Conservation (phyloP, 2,113 vertebrate genomes). For the Alligator sinensis region DNA sequence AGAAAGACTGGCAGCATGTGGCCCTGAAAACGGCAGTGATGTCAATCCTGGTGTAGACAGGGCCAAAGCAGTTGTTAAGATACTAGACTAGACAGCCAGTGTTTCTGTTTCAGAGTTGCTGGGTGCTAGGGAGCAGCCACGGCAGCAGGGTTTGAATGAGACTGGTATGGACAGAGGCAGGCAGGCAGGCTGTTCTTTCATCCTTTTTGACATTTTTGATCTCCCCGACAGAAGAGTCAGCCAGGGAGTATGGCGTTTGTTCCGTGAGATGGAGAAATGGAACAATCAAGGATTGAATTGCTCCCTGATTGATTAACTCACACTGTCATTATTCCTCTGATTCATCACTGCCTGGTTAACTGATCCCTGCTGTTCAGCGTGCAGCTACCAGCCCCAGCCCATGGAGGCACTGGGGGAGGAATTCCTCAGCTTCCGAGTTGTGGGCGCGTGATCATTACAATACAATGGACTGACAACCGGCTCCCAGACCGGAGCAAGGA, state of each 20-base stretch:
- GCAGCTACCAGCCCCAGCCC: background rate
- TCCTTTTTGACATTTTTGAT: background rate
- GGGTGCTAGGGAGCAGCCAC: too few species aligned
- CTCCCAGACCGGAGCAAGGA: rapidly evolving
- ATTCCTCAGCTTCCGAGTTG: background rate
- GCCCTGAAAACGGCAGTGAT: background rate
- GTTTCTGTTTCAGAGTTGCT: background rate
- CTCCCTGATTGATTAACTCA: background rate
- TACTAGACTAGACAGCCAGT: background rate
- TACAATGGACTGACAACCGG: background rate
- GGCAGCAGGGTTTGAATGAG: background rate
- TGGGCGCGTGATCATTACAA: background rate
- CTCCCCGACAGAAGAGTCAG: background rate
- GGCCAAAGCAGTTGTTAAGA: background rate
- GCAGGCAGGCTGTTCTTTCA: background rate
- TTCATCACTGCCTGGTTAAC: background rate
- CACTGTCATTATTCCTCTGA: background rate
- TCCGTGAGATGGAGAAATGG: background rate
- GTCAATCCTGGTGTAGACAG: background rate
- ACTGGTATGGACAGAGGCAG: background rate
- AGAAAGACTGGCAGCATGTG: background rate
- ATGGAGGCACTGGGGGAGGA: background rate
- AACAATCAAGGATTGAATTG: background rate
- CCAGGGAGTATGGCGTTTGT: background rate
- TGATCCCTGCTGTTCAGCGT: background rate